Evolutionary conservation across 2,113 vertebrate genomes (phyloP).

Genomic region (Hipposideros armiger): DNA sequence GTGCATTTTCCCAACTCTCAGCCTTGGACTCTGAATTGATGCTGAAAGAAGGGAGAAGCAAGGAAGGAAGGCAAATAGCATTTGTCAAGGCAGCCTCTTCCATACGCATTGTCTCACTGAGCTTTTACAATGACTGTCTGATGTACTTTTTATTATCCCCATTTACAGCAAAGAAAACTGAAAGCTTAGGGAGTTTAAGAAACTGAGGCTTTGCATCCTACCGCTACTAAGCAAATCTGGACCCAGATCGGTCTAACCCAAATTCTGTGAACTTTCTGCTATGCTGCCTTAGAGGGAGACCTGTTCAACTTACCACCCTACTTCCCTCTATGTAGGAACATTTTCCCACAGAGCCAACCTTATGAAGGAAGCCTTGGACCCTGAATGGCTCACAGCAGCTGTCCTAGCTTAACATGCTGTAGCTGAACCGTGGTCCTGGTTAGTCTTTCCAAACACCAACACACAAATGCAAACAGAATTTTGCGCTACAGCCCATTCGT

Average conservation of each 20-base stretch:
- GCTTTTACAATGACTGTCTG: background rate
- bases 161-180: background rate
- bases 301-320: background rate
- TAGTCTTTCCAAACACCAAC: slow-evolving; percentile 50
- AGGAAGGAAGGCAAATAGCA: background rate
- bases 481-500: background rate
- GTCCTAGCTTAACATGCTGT: background rate
- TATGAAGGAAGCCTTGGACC: background rate
- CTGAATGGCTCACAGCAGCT: background rate
- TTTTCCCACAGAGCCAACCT: background rate
- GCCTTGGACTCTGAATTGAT: background rate
- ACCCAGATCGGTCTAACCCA: background rate
- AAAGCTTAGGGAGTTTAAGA: background rate
- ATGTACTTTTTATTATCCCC: background rate
- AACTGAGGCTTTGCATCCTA: background rate
- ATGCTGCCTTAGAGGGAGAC: background rate
- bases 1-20: background rate
- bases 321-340: background rate
- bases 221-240: background rate
- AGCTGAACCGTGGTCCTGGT: background rate
- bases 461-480: slow-evolving; percentile 45
- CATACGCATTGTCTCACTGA: background rate
- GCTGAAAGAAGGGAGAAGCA: background rate
- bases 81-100: background rate
- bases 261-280: background rate